These are phyloP conservation scores for Macrochelys suwanniensis DNA, from an alignment of 2,797 vertebrate genomes.

Conservation along the genomic window DNA sequence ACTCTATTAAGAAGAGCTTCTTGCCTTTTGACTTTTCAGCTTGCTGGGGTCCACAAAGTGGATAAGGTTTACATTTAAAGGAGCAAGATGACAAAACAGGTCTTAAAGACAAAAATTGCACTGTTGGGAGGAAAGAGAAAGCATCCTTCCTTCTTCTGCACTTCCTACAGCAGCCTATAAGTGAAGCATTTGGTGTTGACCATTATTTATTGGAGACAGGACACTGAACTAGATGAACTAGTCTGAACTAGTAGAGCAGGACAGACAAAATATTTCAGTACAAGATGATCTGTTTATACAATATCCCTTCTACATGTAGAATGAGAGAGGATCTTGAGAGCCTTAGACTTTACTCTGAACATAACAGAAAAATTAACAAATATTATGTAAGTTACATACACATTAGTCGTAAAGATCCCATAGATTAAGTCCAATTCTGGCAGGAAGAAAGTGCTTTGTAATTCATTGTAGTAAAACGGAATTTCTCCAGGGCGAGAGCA, in stretches of 20 bases:
- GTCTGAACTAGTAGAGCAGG: neutral
- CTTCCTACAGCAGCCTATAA: neutral
- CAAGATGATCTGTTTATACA: neutral
- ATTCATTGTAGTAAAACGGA: slow-evolving; percentile 95
- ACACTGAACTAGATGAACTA: neutral
- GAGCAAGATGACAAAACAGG: neutral
- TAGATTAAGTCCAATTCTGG: slow-evolving; percentile 96
- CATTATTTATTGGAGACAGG: neutral
- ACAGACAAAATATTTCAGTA: neutral
- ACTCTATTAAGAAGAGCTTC: neutral
- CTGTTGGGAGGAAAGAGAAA: neutral
- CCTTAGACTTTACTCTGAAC: neutral
- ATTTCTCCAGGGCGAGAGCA: slow-evolving; percentile 96
- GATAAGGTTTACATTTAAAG: neutral
- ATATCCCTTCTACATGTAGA: neutral
- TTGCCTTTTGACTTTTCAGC: neutral
- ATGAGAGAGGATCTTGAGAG: neutral
- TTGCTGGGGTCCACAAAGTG: neutral
- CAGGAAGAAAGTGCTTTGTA: slow-evolving; percentile 96
- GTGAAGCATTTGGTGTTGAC: neutral
- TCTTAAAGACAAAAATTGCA: neutral
- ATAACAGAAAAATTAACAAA: slow-evolving; percentile 11
- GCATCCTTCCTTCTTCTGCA: neutral
- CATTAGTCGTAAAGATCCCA: slow-evolving; percentile 97
- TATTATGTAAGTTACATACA: slow-evolving; percentile 83